Evolutionary conservation across 2,113 vertebrate genomes (phyloP).

Genomic region (Delphinapterus leucas): DNA sequence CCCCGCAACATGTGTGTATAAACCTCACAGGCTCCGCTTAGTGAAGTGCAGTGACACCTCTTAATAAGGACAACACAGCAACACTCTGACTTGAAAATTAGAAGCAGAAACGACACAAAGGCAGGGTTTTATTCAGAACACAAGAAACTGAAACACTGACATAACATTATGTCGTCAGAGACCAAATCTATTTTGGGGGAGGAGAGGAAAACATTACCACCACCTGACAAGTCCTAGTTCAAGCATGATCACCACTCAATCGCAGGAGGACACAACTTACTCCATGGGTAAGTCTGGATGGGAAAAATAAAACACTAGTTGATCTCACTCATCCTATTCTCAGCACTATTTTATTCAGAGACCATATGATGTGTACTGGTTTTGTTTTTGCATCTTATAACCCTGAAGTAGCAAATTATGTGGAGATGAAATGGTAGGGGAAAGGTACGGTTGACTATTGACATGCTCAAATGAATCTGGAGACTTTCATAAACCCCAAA

Average conservation of each 20-base stretch:
- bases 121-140: background rate
- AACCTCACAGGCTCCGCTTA: background rate
- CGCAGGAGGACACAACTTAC: background rate
- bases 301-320: background rate
- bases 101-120: background rate
- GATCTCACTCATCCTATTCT: background rate
- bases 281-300: background rate
- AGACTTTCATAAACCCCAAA: background rate
- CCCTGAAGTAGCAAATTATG: background rate
- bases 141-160: background rate
- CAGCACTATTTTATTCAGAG: background rate
- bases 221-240: background rate
- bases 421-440: background rate
- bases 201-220: background rate
- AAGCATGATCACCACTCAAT: background rate
- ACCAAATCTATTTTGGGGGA: background rate
- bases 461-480: background rate
- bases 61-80: background rate
- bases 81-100: background rate
- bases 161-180: background rate
- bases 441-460: background rate
- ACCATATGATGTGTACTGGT: background rate
- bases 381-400: background rate
- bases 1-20: background rate
- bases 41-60: background rate